Evolutionary conservation across 2,888 invertebrate genomes (phyloP), one percentile per base, ranked within the genome.

Genomic region (Lumbricus terrestris): DNA sequence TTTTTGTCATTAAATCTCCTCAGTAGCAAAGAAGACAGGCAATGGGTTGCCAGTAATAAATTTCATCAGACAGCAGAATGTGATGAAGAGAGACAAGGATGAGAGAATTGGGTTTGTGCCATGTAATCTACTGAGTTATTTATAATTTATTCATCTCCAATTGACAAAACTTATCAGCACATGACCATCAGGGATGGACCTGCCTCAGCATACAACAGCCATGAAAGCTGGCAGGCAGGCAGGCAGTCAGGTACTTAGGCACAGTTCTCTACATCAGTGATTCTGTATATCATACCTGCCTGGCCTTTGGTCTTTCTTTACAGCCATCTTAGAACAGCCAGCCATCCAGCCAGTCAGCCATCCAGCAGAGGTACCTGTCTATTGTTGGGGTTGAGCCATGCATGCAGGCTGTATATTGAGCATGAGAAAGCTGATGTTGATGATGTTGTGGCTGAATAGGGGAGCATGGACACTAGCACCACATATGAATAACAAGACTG

Each of bases 351-450:
- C 8, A n/a, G n/a, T n/a, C n/a, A n/a, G n/a, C n/a, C n/a, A n/a
- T n/a, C n/a, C n/a, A n/a, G n/a, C n/a, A n/a, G 69, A 69, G 69
- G n/a, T 69, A 69, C 69, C 69, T 69, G 69, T 69, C 69, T 69
- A 69, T 69, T 69, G 69, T 69, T 85, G 85, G 34, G 85, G 85
- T 85, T 34, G 85, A 35, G 85, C 34, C 37, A 33, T 69, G n/a
- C 29, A 89, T 54, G 38, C 23, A 33, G 82, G 54, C 69, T 35
- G 82, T n/a, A n/a, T 33, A 33, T 29, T 42, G 88, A 88, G 35
- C 38, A 88, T 42, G 90, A 90, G 29, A 83, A 90, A 34, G 90
- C 35, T 82, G 90, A 90, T 90, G 85, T 40, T 90, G 90, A 90
- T 85, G 90, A 85, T 20, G 90, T 40, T 40, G 88, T 35, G 82